Percentiles rank a stretch among this genome's conserved stretches.
phyloP scores from a whole-genome alignment of 92 coral and sea anemone species.

The Palythoa heliodiscus region DNA sequence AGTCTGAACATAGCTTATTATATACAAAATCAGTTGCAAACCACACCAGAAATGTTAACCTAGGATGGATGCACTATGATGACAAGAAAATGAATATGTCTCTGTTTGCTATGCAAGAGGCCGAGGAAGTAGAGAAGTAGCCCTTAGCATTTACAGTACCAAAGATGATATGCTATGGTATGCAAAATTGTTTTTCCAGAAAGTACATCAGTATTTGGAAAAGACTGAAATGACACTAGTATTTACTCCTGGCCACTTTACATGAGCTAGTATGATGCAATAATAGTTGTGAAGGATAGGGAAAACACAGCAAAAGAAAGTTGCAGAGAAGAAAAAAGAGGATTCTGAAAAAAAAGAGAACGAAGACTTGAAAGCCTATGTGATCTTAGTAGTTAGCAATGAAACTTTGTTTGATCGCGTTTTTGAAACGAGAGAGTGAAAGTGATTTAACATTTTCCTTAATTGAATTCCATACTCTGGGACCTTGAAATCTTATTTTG shows the following conservation, averaged over 20 bases:
- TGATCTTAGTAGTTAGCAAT: too few species aligned
- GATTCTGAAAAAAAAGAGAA: slow-evolving; percentile 28
- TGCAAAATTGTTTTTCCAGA: slow-evolving; percentile 58
- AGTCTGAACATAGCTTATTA: neutral
- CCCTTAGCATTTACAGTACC: slow-evolving; percentile 21
- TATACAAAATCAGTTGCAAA: neutral
- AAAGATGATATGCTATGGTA: slow-evolving; percentile 29
- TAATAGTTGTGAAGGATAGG: slow-evolving; percentile 37
- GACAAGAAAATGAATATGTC: slow-evolving; percentile 36
- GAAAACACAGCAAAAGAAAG: slow-evolving; percentile 32
- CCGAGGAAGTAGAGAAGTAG: slow-evolving; percentile 49
- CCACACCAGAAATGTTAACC: slow-evolving; percentile 28
- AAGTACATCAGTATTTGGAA: slow-evolving; percentile 44
- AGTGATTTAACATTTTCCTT: too few species aligned
- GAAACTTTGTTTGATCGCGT: too few species aligned
- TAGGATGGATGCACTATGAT: slow-evolving; percentile 55
- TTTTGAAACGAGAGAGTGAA: too few species aligned
- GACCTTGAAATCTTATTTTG: too few species aligned
- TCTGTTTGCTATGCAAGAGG: slow-evolving; percentile 55
- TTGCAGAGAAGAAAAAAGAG: slow-evolving; percentile 23
- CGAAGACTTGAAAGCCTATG: slow-evolving; percentile 27
- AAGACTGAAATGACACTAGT: slow-evolving; percentile 38
- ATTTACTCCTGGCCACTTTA: slow-evolving; percentile 39
- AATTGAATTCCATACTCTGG: too few species aligned
- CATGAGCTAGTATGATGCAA: slow-evolving; percentile 35